Conservation (phyloP, 1,140 invertebrate species). For the Micrasema longulum region DNA sequence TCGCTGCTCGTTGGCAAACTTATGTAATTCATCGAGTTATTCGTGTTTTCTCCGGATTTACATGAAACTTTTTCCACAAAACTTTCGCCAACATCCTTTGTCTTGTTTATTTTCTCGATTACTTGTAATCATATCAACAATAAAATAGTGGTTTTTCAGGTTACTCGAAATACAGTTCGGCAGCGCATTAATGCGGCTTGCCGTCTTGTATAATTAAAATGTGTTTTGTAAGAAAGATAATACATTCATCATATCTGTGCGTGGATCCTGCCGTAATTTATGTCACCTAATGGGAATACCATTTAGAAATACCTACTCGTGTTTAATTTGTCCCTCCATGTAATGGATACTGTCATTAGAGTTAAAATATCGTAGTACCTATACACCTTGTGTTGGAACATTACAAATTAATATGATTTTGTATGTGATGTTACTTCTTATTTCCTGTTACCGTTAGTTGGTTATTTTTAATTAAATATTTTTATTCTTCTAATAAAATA, state of each 20-base stretch:
- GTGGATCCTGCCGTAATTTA: constrained; percentile 11
- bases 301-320: constrained; percentile 19
- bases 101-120: constrained; percentile 1
- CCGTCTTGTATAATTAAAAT: constrained; percentile 19
- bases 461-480: too few relatives aligned
- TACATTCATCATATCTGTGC: constrained; percentile 25
- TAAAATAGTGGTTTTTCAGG: background rate
- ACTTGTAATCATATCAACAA: background rate
- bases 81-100: background rate
- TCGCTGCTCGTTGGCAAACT: background rate
- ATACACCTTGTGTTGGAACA: too few relatives aligned
- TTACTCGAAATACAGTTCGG: background rate
- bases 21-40: background rate
- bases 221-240: constrained; percentile 27
- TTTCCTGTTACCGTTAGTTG: too few relatives aligned
- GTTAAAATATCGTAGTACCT: too few relatives aligned
- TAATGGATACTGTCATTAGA: constrained; percentile 20
- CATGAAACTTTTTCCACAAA: background rate
- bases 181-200: background rate
- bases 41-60: background rate
- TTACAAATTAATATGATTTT: too few relatives aligned
- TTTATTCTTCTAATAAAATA: too few relatives aligned
- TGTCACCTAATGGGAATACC: constrained; percentile 30
- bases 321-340: constrained; percentile 29
- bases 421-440: too few relatives aligned